phyloP scores from a whole-genome alignment of 2,888 invertebrate species.

The Acanthosepion esculentum region DNA sequence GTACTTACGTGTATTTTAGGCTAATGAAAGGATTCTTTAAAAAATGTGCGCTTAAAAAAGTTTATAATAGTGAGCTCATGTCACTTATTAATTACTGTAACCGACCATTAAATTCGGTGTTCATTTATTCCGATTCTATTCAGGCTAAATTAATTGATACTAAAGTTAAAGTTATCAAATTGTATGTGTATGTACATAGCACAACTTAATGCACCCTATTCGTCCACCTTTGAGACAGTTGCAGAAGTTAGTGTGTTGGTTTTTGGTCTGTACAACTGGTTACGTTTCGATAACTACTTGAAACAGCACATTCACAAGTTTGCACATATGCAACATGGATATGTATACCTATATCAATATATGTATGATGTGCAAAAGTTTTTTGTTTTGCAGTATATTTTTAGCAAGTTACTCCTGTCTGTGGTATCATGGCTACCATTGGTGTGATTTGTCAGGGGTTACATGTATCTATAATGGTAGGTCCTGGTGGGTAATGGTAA shows the following conservation, averaged over 20 bases:
- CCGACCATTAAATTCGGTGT: not conserved
- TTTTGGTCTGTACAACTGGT: not conserved
- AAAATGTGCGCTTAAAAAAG: not conserved
- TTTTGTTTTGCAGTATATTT: not conserved
- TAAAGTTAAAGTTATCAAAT: not conserved
- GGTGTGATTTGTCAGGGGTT: slow-evolving; percentile 2
- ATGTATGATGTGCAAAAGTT: not conserved
- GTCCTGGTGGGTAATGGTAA: not conserved
- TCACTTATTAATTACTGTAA: no score
- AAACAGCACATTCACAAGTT: not conserved
- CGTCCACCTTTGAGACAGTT: not conserved
- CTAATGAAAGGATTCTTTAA: not conserved
- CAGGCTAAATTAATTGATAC: not conserved
- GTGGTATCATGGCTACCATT: not conserved
- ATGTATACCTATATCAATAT: not conserved
- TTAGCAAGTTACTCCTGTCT: not conserved
- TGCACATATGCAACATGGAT: not conserved
- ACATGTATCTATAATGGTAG: not conserved
- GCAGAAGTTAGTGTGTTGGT: not conserved
- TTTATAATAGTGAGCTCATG: not conserved
- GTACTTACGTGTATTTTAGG: not conserved
- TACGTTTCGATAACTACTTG: not conserved
- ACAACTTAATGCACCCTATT: not conserved
- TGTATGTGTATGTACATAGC: not conserved
- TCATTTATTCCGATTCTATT: not conserved